Evolutionary conservation across 2,113 vertebrate species (phyloP).

Genomic region (Albula glossodonta): DNA sequence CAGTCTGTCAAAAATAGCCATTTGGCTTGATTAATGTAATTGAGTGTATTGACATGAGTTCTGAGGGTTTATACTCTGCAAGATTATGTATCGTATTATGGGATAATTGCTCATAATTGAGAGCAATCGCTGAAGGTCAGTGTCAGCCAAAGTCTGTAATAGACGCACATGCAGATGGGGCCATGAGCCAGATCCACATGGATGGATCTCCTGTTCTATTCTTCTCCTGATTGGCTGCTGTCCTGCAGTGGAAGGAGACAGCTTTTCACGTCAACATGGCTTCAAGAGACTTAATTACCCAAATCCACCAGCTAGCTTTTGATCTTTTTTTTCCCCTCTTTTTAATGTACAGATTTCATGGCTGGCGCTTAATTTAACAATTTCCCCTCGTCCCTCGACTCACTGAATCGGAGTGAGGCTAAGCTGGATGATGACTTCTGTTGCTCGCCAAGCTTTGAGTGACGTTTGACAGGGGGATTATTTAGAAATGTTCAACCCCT

Average conservation of each 20-base stretch:
- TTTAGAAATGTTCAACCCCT: slow-evolving; percentile 67
- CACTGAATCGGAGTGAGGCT: slow-evolving; percentile 51
- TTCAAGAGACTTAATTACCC: slow-evolving; percentile 58
- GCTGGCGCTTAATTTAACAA: slow-evolving; percentile 59
- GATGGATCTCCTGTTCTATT: slow-evolving; percentile 26
- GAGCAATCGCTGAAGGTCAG: slow-evolving; percentile 64
- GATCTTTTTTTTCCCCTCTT: slow-evolving; percentile 43
- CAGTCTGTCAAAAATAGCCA: not conserved
- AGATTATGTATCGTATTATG: slow-evolving; percentile 60
- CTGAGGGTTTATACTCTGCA: slow-evolving; percentile 31
- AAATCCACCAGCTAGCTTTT: slow-evolving; percentile 57
- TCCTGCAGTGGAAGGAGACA: slow-evolving; percentile 33
- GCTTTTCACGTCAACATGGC: slow-evolving; percentile 50
- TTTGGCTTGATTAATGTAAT: not conserved
- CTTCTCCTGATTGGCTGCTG: slow-evolving; percentile 17
- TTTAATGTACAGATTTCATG: slow-evolving; percentile 56
- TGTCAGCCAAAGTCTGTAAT: slow-evolving; percentile 55
- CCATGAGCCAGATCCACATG: slow-evolving; percentile 40
- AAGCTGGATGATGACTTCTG: slow-evolving; percentile 66
- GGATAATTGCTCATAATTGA: slow-evolving; percentile 57
- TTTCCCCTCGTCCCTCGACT: slow-evolving; percentile 53
- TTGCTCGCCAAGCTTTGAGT: slow-evolving; percentile 66
- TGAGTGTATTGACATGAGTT: slow-evolving; percentile 36
- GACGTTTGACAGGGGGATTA: slow-evolving; percentile 70
- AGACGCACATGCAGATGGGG: slow-evolving; percentile 42